Evolutionary conservation across 2,888 invertebrate genomes (phyloP), one percentile per base, ranked within the genome.

Genomic region (Heliconius aoede): DNA sequence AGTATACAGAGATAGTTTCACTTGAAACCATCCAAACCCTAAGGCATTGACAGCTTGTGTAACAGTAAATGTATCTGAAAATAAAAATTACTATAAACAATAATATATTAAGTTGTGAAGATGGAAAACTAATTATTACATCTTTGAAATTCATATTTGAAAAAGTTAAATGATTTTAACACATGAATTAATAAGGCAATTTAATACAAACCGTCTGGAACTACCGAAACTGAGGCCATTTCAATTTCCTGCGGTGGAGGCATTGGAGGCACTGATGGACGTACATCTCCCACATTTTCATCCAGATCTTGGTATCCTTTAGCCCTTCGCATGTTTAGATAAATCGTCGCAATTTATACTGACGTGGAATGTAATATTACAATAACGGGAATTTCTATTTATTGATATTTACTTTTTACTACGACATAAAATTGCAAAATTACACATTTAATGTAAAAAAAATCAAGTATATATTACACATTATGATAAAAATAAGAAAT

Each of bases 1-100:
- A 26, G 98, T 98, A 85, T 97, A 97, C 26, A 98, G 92, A 0
- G 98, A 98, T 67, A 98, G 88, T 88, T 97, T 97, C 0, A 98
- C 97, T 96, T 98, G 98, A 88, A 98, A 98, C 95, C 97, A 97
- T 55, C 98, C 98, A 90, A 98, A 98, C 2, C 98, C 98, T 65
- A 98, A 94, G 0, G 97, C 96, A 91, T 98, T 97, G 28, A 98
- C 97, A 58, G 98, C 98, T 91, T 98, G 97, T 72, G 97, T 96
- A 9, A 98, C 97, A 13, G 98, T 98, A 86, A 97, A 98, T 58
- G 97, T 97, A 89, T 98, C 98, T 97, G 90, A 76, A 93, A 93
- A 80, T 73, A 68, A 28, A 65, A 58, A 15, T n/a, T 36, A 24
- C 13, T 32, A 15, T 65, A 65, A 36, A 15, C 11, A 1, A 15